These are phyloP conservation scores for Epinotia demarniana DNA, from an alignment of 2,888 invertebrate genomes.

Conservation along the genomic window DNA sequence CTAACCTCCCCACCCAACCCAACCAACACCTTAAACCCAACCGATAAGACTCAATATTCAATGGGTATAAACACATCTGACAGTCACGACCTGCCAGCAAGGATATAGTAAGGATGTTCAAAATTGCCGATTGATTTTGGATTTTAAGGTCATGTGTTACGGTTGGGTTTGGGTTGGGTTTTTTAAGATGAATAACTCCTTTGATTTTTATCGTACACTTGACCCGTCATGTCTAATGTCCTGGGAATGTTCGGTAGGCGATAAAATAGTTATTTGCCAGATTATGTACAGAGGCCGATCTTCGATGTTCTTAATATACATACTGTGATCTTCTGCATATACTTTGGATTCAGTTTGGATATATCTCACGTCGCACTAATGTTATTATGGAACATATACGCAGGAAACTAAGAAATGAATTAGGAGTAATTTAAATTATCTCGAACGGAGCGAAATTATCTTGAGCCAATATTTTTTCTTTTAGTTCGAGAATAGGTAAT, in stretches of 20 bases:
- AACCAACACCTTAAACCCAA: slow-evolving; percentile 48
- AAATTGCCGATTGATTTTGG: slow-evolving; percentile 52
- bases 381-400: no score
- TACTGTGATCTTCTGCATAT: not conserved
- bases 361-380: no score
- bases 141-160: slow-evolving; percentile 49
- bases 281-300: slow-evolving; percentile 50
- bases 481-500: no score
- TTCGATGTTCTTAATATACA: slow-evolving; percentile 1
- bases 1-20: slow-evolving; percentile 55
- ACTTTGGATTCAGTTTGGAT: no score
- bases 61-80: slow-evolving; percentile 54
- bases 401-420: no score
- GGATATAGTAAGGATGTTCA: slow-evolving; percentile 72
- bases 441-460: no score
- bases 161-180: slow-evolving; percentile 52
- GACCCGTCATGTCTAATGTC: slow-evolving; percentile 79
- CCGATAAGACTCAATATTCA: slow-evolving; percentile 51
- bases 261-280: slow-evolving; percentile 65
- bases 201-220: slow-evolving; percentile 78
- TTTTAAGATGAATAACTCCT: slow-evolving; percentile 66
- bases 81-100: slow-evolving; percentile 78
- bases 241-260: slow-evolving; percentile 76
- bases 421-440: no score
- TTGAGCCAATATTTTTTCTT: no score